phyloP scores from a whole-genome alignment of 2,888 invertebrate genomes.

The Hylaea fasciaria region DNA sequence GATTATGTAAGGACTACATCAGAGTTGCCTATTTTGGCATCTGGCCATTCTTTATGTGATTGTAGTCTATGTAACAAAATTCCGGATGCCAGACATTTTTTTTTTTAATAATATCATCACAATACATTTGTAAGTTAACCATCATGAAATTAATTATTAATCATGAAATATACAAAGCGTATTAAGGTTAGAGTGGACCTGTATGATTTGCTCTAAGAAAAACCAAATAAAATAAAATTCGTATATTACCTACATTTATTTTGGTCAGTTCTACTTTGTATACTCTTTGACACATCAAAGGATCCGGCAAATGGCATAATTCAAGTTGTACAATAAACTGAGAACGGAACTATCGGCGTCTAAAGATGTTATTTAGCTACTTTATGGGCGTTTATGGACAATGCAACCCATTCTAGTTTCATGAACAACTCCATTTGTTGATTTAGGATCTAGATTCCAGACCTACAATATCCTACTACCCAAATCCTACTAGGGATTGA shows the following conservation, averaged over 20 bases:
- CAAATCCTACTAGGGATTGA: too few species aligned
- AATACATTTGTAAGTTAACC: too few species aligned
- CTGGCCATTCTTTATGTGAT: too few species aligned
- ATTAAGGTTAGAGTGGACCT: too few species aligned
- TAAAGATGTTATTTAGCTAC: conserved; percentile 21
- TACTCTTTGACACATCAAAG: conserved; percentile 34
- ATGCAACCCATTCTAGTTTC: conserved; percentile 19
- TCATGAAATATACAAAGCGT: too few species aligned
- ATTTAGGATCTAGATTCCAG: conserved; percentile 1
- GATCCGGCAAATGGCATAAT: conserved; percentile 24
- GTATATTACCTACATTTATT: background rate
- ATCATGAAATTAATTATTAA: too few species aligned
- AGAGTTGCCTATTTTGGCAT: background rate
- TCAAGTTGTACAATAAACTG: conserved; percentile 30
- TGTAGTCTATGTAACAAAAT: too few species aligned
- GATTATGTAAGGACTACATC: background rate
- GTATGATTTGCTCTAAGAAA: too few species aligned
- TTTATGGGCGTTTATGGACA: conserved; percentile 1
- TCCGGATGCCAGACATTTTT: too few species aligned
- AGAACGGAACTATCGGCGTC: conserved; percentile 20
- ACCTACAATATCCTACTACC: too few species aligned
- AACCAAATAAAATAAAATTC: too few species aligned
- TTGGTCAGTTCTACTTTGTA: conserved; percentile 1
- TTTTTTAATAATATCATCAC: too few species aligned
- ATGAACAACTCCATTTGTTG: conserved; percentile 16